Percentiles rank a stretch among this genome's conserved stretches.
These are phyloP conservation scores for Malachius bipustulatus DNA, from an alignment of 2,888 invertebrate genomes.

Conservation along the genomic window DNA sequence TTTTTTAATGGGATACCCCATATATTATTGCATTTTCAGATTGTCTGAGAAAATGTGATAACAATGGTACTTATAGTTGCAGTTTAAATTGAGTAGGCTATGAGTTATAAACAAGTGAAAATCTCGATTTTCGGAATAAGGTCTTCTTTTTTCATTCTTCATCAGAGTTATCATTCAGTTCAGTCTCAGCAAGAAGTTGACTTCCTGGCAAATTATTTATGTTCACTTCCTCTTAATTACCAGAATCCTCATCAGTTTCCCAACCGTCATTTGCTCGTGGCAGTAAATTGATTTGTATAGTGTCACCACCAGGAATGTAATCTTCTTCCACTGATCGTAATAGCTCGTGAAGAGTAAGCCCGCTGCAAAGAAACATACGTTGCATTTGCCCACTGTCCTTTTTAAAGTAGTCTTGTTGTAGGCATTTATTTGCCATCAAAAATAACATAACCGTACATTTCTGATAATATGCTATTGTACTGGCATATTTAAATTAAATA, in stretches of 20 bases:
- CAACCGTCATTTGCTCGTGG: constrained; percentile 1
- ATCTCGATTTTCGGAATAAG: too few relatives aligned
- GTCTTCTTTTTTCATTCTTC: too few relatives aligned
- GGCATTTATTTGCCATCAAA: not conserved
- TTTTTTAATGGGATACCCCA: too few relatives aligned
- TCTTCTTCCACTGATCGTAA: not conserved
- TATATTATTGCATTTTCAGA: too few relatives aligned
- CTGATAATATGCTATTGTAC: not conserved
- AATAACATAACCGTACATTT: not conserved
- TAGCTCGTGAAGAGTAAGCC: constrained; percentile 2
- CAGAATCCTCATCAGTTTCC: constrained; percentile 1
- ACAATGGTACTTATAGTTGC: too few relatives aligned
- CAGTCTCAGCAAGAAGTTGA: too few relatives aligned
- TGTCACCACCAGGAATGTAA: constrained; percentile 1
- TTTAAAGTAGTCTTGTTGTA: not conserved
- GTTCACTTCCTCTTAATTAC: not conserved
- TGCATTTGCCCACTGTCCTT: constrained; percentile 2
- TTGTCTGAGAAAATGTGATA: too few relatives aligned
- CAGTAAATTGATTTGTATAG: not conserved
- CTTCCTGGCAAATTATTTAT: not conserved
- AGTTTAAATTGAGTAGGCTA: too few relatives aligned
- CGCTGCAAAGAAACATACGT: not conserved
- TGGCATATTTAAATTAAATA: not conserved
- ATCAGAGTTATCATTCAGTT: too few relatives aligned
- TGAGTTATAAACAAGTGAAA: too few relatives aligned